Evolutionary conservation across 2,888 invertebrate species (phyloP).

Genomic region (Drosophila rubida): DNA sequence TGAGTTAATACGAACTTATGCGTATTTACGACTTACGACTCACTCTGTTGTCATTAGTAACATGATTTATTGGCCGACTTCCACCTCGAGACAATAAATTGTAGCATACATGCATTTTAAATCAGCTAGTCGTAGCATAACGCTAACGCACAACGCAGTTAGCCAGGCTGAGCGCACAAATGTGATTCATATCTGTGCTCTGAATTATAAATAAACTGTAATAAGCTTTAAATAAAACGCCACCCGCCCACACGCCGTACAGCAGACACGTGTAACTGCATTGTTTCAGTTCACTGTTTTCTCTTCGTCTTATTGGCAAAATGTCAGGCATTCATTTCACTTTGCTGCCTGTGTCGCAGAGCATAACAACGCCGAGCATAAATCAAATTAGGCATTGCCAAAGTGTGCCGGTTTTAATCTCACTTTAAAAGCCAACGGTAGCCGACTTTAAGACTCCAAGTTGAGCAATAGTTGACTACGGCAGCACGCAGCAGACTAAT

Average conservation of each 20-base stretch:
- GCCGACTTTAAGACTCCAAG: constrained; percentile 19
- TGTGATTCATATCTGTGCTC: constrained; percentile 50
- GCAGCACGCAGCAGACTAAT: constrained; percentile 17
- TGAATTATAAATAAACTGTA: constrained; percentile 70
- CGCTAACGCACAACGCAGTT: constrained; percentile 47
- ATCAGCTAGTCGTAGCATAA: constrained; percentile 14
- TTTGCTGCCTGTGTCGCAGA: constrained; percentile 15
- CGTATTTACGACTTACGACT: constrained; percentile 17
- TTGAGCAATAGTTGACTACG: not conserved
- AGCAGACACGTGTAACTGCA: constrained; percentile 9
- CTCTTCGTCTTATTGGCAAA: not conserved
- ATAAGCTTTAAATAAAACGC: constrained; percentile 48
- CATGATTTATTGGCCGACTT: constrained; percentile 27
- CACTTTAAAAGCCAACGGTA: not conserved
- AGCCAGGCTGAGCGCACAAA: constrained; percentile 17
- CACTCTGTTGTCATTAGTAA: constrained; percentile 15
- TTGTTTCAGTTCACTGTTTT: constrained; percentile 13
- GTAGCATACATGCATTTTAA: constrained; percentile 34
- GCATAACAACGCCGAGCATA: constrained; percentile 54
- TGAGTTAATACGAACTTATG: constrained; percentile 7
- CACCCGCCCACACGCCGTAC: constrained; percentile 17
- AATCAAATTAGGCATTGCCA: constrained; percentile 63
- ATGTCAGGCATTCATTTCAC: constrained; percentile 59
- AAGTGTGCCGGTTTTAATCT: constrained; percentile 6
- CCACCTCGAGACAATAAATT: constrained; percentile 31